phyloP scores from a whole-genome alignment of 64 coral and sea anemone species.

The Orbicella faveolata region DNA sequence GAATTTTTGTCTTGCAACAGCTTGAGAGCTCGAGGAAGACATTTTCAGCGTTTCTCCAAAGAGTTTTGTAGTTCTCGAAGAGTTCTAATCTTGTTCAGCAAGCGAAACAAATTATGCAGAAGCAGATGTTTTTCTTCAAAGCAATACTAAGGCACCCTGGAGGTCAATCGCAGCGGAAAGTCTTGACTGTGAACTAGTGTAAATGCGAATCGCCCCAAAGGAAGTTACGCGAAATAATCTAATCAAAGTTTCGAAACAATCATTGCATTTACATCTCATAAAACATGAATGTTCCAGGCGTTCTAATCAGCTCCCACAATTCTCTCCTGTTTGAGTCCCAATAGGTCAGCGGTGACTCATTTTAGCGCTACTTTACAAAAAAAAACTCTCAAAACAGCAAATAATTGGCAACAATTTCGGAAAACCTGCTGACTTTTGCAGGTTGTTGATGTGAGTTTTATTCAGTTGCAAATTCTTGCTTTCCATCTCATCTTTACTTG shows the following conservation, averaged over 20 bases:
- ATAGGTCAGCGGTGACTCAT: constrained; percentile 39
- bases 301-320: constrained; percentile 26
- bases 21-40: constrained; percentile 44
- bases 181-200: neutral
- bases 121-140: neutral
- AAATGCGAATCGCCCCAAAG: neutral
- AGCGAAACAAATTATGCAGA: neutral
- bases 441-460: constrained; percentile 3
- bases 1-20: constrained; percentile 71
- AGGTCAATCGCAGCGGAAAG: neutral
- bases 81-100: neutral
- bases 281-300: constrained; percentile 7
- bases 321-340: neutral
- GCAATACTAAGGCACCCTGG: neutral
- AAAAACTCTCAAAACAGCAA: neutral
- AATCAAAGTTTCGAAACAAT: constrained; percentile 32
- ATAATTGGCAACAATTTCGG: neutral
- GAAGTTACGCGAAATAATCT: neutral
- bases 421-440: constrained; percentile 18
- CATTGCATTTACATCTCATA: constrained; percentile 28
- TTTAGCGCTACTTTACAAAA: constrained; percentile 46
- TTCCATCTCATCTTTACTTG: neutral
- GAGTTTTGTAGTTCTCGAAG: neutral
- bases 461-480: constrained; percentile 2
- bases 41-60: constrained; percentile 10